Conservation (phyloP, 2,797 vertebrate genomes). For the Tolypeutes matacus region DNA sequence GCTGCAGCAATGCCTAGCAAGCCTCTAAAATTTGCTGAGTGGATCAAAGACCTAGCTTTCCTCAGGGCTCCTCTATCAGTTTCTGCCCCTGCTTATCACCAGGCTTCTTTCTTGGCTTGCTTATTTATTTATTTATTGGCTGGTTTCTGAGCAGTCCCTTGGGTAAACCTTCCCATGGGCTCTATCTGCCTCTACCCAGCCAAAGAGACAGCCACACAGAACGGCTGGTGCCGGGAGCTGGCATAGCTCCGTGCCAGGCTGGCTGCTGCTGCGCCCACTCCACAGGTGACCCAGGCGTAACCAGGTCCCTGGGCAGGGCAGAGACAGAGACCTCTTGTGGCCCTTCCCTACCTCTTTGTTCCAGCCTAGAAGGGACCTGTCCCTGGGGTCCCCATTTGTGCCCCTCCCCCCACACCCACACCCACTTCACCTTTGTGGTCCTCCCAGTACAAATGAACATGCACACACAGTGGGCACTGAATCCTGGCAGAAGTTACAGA, state of each 20-base stretch:
- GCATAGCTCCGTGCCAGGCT: background rate
- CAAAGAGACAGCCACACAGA: background rate
- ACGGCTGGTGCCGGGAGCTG: background rate
- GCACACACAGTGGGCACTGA: background rate
- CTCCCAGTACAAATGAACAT: background rate
- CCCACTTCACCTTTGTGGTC: background rate
- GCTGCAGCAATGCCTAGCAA: background rate
- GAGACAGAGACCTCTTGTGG: background rate
- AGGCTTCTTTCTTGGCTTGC: background rate
- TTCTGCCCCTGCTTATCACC: background rate
- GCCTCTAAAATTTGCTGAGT: background rate
- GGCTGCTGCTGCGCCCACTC: background rate
- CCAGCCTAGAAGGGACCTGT: background rate
- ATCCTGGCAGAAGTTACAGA: background rate
- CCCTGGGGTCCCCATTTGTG: background rate
- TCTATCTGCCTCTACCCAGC: background rate
- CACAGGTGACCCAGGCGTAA: background rate
- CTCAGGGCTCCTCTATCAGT: background rate
- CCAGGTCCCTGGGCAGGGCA: background rate
- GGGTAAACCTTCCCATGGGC: background rate
- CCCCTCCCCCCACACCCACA: no score
- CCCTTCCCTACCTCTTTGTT: background rate
- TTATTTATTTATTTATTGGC: background rate
- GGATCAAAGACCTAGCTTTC: background rate
- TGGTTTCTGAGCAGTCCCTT: background rate